Evolutionary conservation across 64 coral and sea anemone species (phyloP).

Genomic region (Stylophora pistillata): DNA sequence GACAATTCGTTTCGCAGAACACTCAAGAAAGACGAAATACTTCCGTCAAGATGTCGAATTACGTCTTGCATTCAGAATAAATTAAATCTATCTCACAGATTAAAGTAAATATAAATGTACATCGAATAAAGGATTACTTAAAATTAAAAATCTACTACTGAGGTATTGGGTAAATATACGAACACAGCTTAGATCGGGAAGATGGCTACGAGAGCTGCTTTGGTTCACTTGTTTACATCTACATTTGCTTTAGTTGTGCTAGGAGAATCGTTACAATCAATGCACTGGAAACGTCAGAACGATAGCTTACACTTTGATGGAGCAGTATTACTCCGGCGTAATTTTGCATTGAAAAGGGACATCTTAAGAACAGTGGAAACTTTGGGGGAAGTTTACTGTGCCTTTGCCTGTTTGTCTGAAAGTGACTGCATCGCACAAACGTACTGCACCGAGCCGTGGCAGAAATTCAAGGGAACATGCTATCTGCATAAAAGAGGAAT

Average conservation of each 20-base stretch:
- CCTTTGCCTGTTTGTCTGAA: conserved; percentile 8
- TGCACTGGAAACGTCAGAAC: not conserved
- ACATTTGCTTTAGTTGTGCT: not conserved
- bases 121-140: not conserved
- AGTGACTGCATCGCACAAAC: conserved; percentile 24
- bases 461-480: not conserved
- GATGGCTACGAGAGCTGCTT: not conserved
- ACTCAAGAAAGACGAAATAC: too few relatives aligned
- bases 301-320: conserved; percentile 3
- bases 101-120: not conserved
- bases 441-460: not conserved
- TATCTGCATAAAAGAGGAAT: conserved; percentile 49
- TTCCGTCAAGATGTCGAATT: too few relatives aligned
- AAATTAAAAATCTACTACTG: not conserved
- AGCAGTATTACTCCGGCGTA: not conserved
- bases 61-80: too few relatives aligned
- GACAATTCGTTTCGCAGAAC: too few relatives aligned
- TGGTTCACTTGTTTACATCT: not conserved
- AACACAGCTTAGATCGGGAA: not conserved
- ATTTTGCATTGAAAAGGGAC: conserved; percentile 7
- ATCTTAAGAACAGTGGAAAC: not conserved
- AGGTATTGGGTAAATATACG: not conserved
- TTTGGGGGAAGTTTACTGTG: not conserved
- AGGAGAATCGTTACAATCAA: not conserved
- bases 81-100: not conserved